Percentiles rank a stretch among this genome's conserved stretches.
Conservation (phyloP, 1,140 invertebrate species). For the Drosophila neocordata region DNA sequence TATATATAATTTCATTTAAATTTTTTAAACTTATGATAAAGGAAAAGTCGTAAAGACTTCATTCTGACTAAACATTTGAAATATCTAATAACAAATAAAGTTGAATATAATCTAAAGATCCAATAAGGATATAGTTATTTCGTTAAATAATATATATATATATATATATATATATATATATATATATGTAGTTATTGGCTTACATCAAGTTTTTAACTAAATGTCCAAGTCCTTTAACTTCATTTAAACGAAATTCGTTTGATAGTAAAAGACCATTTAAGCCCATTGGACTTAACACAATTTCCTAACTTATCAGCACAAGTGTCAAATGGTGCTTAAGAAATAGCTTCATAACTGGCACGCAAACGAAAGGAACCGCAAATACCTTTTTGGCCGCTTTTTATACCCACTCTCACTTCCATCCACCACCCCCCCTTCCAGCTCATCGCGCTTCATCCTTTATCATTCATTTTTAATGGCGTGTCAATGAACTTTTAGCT, state of each 20-base stretch:
- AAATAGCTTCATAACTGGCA: constrained; percentile 40
- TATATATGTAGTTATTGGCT: too few relatives aligned
- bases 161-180: too few relatives aligned
- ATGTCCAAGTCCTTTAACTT: not conserved
- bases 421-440: not conserved
- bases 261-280: constrained; percentile 10
- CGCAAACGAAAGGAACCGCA: constrained; percentile 35
- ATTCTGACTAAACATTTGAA: too few relatives aligned
- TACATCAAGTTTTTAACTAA: too few relatives aligned
- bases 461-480: constrained; percentile 12
- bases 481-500: constrained; percentile 49
- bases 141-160: too few relatives aligned
- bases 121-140: too few relatives aligned
- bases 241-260: not conserved
- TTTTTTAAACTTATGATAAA: too few relatives aligned
- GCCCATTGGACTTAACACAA: constrained; percentile 33
- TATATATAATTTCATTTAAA: too few relatives aligned
- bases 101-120: too few relatives aligned
- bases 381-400: constrained; percentile 4
- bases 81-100: too few relatives aligned
- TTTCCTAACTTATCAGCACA: constrained; percentile 40
- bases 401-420: not conserved
- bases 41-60: too few relatives aligned
- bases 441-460: not conserved
- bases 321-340: constrained; percentile 41